A percentile compares a stretch with the other conserved stretches of the same genome.
These are phyloP conservation scores for Seriola rivoliana DNA, from an alignment of 2,113 vertebrate species.

Conservation along the genomic window DNA sequence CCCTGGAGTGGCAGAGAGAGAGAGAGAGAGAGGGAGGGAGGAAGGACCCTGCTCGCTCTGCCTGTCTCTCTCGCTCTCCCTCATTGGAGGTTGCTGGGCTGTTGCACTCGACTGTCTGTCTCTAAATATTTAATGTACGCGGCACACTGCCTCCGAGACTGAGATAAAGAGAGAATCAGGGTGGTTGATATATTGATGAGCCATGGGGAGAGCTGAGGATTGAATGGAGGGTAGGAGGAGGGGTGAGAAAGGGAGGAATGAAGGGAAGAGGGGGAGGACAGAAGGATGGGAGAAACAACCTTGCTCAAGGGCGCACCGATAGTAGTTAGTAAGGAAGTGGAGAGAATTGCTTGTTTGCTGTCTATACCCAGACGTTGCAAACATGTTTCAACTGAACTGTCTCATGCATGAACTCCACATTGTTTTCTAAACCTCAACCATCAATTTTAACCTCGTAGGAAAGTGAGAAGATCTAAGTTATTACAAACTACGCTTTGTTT, in stretches of 20 bases:
- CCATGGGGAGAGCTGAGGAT: conserved; percentile 46
- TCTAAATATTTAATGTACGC: conserved; percentile 85
- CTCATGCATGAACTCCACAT: background rate
- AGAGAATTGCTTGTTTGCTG: background rate
- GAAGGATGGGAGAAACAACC: conserved; percentile 21
- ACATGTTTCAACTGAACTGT: background rate
- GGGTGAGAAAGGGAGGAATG: conserved; percentile 35
- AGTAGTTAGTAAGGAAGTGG: background rate
- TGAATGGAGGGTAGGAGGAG: conserved; percentile 25
- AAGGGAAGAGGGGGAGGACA: conserved; percentile 23
- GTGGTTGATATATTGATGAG: conserved; percentile 78
- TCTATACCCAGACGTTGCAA: background rate
- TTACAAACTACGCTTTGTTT: background rate
- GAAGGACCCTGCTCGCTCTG: background rate
- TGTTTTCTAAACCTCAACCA: background rate
- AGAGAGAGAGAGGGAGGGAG: background rate
- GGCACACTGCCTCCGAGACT: conserved; percentile 65
- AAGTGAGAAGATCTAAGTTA: conserved; percentile 7
- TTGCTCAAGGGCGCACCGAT: conserved; percentile 32
- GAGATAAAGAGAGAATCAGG: conserved; percentile 76
- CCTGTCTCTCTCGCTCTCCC: conserved; percentile 31
- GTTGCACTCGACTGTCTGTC: conserved; percentile 70
- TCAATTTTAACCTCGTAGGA: background rate
- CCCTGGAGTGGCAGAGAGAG: conserved; percentile 14
- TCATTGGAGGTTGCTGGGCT: conserved; percentile 61